A percentile compares a stretch with the other conserved stretches of the same genome.
These are phyloP conservation scores for Lottia gigantea DNA, from an alignment of 2,888 invertebrate genomes.

Conservation along the genomic window DNA sequence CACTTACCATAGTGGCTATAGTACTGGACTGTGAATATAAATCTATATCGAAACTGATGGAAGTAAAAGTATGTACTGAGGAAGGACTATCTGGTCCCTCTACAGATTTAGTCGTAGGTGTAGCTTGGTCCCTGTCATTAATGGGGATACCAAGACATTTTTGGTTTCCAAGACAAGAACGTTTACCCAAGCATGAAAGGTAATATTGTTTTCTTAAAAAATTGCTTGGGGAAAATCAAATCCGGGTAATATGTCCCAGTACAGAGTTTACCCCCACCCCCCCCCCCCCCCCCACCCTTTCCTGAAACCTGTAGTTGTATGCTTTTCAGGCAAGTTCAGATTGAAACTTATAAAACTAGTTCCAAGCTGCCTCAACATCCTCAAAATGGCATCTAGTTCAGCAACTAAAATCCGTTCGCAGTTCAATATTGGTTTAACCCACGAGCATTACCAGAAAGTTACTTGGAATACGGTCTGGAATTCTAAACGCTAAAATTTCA, in stretches of 20 bases:
- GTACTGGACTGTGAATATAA: constrained; percentile 29
- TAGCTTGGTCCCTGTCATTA: constrained; percentile 53
- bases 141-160: constrained; percentile 62
- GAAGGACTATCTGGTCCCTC: not conserved
- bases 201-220: constrained; percentile 20
- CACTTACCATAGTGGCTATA: constrained; percentile 45
- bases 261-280: too few relatives aligned
- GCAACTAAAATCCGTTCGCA: too few relatives aligned
- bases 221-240: not conserved
- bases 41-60: not conserved
- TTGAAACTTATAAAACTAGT: too few relatives aligned
- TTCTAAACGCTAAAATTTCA: not conserved
- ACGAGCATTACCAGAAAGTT: too few relatives aligned
- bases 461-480: too few relatives aligned
- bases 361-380: too few relatives aligned
- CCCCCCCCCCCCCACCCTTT: too few relatives aligned
- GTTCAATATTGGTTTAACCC: too few relatives aligned
- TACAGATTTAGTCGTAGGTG: constrained; percentile 29
- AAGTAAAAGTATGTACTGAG: not conserved
- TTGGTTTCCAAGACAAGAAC: constrained; percentile 55
- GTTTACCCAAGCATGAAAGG: constrained; percentile 59
- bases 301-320: too few relatives aligned
- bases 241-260: too few relatives aligned
- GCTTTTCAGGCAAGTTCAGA: too few relatives aligned
- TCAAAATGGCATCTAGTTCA: too few relatives aligned